These are phyloP conservation scores for Phenganax stokvisi DNA, from an alignment of 92 coral and sea anemone species.

Conservation along the genomic window DNA sequence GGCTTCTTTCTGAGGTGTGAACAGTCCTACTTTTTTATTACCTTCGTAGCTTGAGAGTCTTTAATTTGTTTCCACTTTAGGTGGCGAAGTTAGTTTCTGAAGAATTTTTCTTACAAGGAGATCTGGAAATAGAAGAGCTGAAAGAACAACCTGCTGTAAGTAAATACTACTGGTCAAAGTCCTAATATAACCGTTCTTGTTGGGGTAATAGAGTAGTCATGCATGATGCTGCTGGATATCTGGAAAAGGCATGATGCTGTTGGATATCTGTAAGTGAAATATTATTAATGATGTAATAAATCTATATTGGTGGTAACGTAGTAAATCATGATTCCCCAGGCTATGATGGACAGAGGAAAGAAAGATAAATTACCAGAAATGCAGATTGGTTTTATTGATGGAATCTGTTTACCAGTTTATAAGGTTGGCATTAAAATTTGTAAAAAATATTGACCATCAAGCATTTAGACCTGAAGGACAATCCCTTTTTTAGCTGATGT, in stretches of 20 bases:
- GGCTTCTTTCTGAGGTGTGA: too few species aligned
- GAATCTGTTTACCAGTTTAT: constrained; percentile 88
- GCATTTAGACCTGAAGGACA: background rate
- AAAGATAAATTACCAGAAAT: constrained; percentile 95
- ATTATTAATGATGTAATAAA: background rate
- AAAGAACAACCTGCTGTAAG: constrained; percentile 70
- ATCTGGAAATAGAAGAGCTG: constrained; percentile 83
- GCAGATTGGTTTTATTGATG: constrained; percentile 97
- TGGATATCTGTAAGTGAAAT: background rate
- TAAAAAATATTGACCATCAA: background rate
- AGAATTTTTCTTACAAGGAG: constrained; percentile 98
- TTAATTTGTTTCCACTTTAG: constrained; percentile 33
- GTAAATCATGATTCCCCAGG: constrained; percentile 35
- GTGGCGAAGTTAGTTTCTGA: constrained; percentile 94
- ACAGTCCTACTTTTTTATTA: too few species aligned
- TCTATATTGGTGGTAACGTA: too few species aligned
- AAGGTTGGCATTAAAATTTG: constrained; percentile 51
- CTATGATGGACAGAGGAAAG: constrained; percentile 96
- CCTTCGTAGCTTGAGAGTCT: too few species aligned
- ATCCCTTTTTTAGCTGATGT: background rate
- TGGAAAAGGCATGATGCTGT: too few species aligned
- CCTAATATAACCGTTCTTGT: background rate
- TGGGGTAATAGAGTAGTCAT: too few species aligned
- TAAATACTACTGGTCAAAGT: background rate
- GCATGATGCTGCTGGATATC: too few species aligned